phyloP scores from a whole-genome alignment of 1,140 invertebrate genomes.

The Sminthurides bifidus region DNA sequence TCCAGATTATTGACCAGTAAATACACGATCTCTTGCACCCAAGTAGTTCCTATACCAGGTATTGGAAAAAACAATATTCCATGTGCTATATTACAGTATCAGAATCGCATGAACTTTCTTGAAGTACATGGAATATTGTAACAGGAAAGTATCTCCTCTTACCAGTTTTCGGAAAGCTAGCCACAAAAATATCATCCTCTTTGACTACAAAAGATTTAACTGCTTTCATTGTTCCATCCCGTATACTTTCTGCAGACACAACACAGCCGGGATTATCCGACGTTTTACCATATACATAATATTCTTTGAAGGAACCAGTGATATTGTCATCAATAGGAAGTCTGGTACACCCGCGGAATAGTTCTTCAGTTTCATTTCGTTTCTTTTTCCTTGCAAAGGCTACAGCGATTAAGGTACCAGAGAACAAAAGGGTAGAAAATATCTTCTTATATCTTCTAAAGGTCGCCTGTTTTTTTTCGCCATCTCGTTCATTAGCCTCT shows the following conservation, averaged over 20 bases:
- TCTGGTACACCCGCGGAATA: constrained; percentile 8
- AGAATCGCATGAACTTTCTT: neutral
- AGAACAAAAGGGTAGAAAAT: constrained; percentile 22
- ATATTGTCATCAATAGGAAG: constrained; percentile 17
- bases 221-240: constrained; percentile 20
- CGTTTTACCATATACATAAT: constrained; percentile 3
- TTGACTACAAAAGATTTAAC: constrained; percentile 7
- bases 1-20: constrained; percentile 38
- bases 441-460: constrained; percentile 26
- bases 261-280: constrained; percentile 6
- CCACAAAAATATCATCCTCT: constrained; percentile 20
- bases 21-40: constrained; percentile 44
- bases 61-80: neutral
- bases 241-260: constrained; percentile 16
- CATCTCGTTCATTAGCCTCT: too few relatives aligned
- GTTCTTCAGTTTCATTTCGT: constrained; percentile 8
- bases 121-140: too few relatives aligned
- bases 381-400: constrained; percentile 4
- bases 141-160: neutral
- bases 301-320: constrained; percentile 9
- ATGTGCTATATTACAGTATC: neutral
- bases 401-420: constrained; percentile 5
- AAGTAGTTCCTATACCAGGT: constrained; percentile 42
- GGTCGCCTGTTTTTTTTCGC: too few relatives aligned
- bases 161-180: constrained; percentile 31